A percentile compares a stretch with the other conserved stretches of the same genome.
Conservation (phyloP, 2,797 vertebrate genomes). For the Trichosurus vulpecula region DNA sequence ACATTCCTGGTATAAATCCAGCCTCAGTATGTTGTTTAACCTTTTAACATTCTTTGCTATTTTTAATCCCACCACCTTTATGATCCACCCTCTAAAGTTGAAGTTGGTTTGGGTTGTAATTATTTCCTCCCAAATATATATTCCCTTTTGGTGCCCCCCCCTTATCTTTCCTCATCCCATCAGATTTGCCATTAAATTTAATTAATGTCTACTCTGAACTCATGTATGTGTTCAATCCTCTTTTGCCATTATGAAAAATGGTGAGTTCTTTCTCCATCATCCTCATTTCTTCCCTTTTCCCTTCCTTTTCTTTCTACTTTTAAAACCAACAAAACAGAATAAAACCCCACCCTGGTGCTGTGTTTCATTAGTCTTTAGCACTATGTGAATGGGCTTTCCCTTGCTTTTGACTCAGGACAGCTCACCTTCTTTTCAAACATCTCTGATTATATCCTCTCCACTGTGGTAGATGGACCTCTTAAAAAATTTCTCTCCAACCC, state of each 20-base stretch:
- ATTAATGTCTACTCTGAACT: not conserved
- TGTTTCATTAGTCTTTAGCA: not conserved
- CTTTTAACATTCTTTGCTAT: not conserved
- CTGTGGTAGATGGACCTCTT: not conserved
- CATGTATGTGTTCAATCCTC: not conserved
- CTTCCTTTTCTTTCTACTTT: not conserved
- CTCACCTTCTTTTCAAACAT: not conserved
- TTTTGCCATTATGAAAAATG: not conserved
- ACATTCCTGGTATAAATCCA: not conserved
- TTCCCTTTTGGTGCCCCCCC: not conserved
- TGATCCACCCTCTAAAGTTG: not conserved
- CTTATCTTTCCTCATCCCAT: not conserved
- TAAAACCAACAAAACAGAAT: not conserved
- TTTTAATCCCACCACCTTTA: not conserved
- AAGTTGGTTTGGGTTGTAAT: not conserved
- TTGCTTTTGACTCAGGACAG: not conserved
- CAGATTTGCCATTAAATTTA: not conserved
- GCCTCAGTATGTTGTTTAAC: not conserved
- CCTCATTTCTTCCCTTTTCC: not conserved
- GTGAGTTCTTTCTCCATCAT: not conserved
- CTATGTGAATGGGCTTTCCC: not conserved
- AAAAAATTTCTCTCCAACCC: not conserved
- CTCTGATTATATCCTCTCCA: not conserved
- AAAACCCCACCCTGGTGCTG: not conserved
- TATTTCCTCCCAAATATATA: not conserved